Base-by-base conservation (phyloP, 1,140 invertebrate species). In the Leguminivora glycinivorella region DNA sequence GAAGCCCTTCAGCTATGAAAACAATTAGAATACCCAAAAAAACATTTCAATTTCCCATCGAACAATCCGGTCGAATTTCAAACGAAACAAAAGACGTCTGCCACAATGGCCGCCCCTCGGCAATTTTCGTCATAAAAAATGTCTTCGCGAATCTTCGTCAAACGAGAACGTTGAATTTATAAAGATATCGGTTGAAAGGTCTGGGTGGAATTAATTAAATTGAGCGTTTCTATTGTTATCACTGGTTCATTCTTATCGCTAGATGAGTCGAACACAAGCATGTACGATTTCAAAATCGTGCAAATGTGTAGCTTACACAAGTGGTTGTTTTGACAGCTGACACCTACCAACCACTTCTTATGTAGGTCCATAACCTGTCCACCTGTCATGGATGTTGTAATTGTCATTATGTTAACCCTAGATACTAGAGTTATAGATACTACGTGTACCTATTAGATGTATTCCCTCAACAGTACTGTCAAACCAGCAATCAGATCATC, bases 71-170 rank as follows among this genome's bases (percentile, higher is more conserved):
- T 56, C 40, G 40, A 63, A 63, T 67, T 56, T 29, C 26, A 69
- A 69, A 69, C 68, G 68, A 69, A 69, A 69, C 68, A 69, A 69
- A 69, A 69, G 68, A 47, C 31, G 47, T 31, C 68, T 22, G 17
- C 47, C 67, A 69, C 43, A 69, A 69, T 52, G 47, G 43, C 58
- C 24, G 56, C 25, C 47, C 67, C 25, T 24, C 47, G 25, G 68
- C 68, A 69, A 69, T 69, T 69, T 52, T 69, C 68, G 43, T 69
- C 43, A 69, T 69, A 69, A 69, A 69, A 69, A 63, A 63, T 63
- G 58, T 63, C 58, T 26, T 63, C 58, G 26, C 25, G 58, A 29
- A 63, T 63, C 26, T 63, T 17, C 26, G 58, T 63, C 58, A 63
- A 63, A 63, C 58, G 58, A 63, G 26, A 63, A 31, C 26, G 58